Conservation (phyloP, 2,888 invertebrate species). For the Salpingus planirostris region DNA sequence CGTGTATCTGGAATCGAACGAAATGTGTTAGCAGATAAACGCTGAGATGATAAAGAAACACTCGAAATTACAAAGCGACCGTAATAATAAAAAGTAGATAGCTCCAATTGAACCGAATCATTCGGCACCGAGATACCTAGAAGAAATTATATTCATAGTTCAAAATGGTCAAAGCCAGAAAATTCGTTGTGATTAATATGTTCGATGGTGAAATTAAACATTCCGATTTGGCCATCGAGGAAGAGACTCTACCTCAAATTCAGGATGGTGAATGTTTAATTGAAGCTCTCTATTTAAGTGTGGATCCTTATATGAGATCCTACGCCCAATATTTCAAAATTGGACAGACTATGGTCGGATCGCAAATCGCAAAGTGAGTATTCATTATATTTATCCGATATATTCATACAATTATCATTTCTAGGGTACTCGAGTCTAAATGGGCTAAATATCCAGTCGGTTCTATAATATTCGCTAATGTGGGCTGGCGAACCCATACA, state of each 20-base stretch:
- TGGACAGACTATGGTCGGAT: slow-evolving; percentile 58
- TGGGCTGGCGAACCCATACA: slow-evolving; percentile 61
- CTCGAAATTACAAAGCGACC: no score
- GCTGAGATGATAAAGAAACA: no score
- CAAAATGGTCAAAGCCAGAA: slow-evolving; percentile 39
- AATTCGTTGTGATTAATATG: slow-evolving; percentile 54
- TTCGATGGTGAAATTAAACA: slow-evolving; percentile 59
- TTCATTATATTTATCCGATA: background rate
- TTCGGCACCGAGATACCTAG: no score
- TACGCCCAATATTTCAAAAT: slow-evolving; percentile 45
- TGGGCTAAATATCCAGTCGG: slow-evolving; percentile 56
- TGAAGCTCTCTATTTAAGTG: slow-evolving; percentile 59
- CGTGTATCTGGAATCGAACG: slow-evolving; percentile 55
- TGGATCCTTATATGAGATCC: slow-evolving; percentile 65
- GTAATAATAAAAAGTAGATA: no score
- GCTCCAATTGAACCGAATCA: no score
- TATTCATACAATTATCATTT: background rate
- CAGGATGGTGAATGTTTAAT: slow-evolving; percentile 60
- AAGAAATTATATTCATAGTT: no score
- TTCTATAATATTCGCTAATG: slow-evolving; percentile 49
- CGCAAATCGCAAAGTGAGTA: slow-evolving; percentile 62
- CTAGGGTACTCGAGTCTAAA: slow-evolving; percentile 57
- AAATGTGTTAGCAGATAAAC: no score
- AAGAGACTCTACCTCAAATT: slow-evolving; percentile 56
- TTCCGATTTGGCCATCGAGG: slow-evolving; percentile 55